Base-by-base conservation (phyloP, 2,888 invertebrate species). In the Hirudinaria manillensis region DNA sequence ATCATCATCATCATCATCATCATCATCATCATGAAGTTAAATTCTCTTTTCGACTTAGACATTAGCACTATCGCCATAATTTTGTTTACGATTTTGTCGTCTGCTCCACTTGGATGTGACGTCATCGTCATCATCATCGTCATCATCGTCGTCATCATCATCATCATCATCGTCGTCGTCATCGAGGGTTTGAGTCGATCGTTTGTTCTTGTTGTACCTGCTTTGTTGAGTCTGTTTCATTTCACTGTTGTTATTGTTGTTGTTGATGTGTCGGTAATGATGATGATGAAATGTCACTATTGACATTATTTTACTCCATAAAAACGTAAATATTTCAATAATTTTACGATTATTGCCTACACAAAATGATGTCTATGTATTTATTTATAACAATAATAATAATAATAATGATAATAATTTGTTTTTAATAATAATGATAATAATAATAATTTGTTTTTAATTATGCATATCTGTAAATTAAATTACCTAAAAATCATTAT, bases 401-500 rank as follows among this genome's bases (percentile, higher is more conserved):
- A 70, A 29, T 70, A 70, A 29, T 70, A 70, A 29, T 70, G 32
- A 29, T 70, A 70, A 29, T 70, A 70, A 29, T 70, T n/a, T n/a
- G n/a, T n/a, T n/a, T 29, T 16, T 70, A 70, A 29, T 70, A 70
- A 29, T 70, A 70, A 29, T 70, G 32, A 29, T 70, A 70, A 29
- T 70, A 70, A 29, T 70, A 70, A 29, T 70, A 70, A 29, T 70
- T 16, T 19, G 19, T 16, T 19, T 70, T 16, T 19, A 29, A 16
- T 19, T 70, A 21, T 53, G 13, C 13, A n/a, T 53, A 16, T 13
- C 21, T 53, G 53, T 53, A 16, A 53, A 16, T 53, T 53, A 16
- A 53, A 53, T 53, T 16, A 53, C 21, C 13, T 53, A 56, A 56
- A 3, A 7, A 56, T 56, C n/a, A 38, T 38, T 38, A 38, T 38